Evolutionary conservation across 2,888 invertebrate species (phyloP).

Genomic region (Hedychridium roseum): DNA sequence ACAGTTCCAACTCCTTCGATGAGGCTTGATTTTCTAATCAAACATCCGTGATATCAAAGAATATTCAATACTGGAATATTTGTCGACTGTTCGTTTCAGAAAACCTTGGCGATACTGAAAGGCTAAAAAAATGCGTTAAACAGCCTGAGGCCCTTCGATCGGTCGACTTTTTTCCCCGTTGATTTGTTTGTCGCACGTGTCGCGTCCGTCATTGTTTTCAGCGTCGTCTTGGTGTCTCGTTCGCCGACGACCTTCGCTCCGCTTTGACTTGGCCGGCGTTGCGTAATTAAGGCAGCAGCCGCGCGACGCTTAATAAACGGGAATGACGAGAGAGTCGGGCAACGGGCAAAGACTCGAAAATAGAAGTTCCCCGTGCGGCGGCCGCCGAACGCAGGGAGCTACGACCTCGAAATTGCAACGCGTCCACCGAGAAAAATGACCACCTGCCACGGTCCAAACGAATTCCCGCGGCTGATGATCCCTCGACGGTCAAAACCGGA

Average conservation of each 20-base stretch:
- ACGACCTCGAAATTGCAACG: slow-evolving; percentile 38
- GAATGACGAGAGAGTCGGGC: slow-evolving; percentile 34
- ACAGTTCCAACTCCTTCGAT: too few species aligned
- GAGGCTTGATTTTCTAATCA: too few species aligned
- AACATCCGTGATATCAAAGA: too few species aligned
- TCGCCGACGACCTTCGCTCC: slow-evolving; percentile 40
- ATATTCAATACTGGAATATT: too few species aligned
- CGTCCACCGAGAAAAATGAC: too few species aligned
- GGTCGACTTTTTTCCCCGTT: not conserved
- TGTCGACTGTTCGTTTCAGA: too few species aligned
- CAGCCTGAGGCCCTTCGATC: not conserved
- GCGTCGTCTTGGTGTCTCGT: slow-evolving; percentile 1
- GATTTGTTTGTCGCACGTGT: not conserved
- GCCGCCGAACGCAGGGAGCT: slow-evolving; percentile 22
- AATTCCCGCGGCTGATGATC: too few species aligned
- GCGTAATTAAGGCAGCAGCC: slow-evolving; percentile 41
- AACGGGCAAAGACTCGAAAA: slow-evolving; percentile 38
- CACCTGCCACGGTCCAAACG: too few species aligned
- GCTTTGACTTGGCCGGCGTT: slow-evolving; percentile 31
- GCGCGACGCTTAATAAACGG: slow-evolving; percentile 36
- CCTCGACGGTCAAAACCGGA: too few species aligned
- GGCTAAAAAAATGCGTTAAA: too few species aligned
- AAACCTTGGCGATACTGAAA: too few species aligned
- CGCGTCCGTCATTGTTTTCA: slow-evolving; percentile 9
- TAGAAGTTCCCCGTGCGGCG: too few species aligned